Conservation (phyloP, 2,113 vertebrate genomes). For the Megalops atlanticus region DNA sequence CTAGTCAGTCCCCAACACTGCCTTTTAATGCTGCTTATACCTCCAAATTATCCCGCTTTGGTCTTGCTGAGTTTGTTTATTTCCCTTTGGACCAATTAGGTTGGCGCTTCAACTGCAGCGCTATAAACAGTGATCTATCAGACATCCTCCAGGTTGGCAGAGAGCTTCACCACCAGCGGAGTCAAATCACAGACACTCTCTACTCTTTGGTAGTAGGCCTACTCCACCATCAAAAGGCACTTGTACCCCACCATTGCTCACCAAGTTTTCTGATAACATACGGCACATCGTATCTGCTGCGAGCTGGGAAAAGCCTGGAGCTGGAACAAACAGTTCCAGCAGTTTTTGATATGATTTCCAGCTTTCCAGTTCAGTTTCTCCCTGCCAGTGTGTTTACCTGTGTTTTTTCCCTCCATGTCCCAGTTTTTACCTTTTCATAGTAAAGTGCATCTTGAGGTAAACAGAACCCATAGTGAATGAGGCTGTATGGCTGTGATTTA, state of each 20-base stretch:
- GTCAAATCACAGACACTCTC: neutral
- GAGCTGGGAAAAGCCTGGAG: neutral
- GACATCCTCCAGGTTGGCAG: neutral
- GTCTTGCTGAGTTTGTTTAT: slow-evolving; percentile 23
- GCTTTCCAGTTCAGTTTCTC: too few species aligned
- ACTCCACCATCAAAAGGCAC: too few species aligned
- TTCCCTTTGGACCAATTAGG: slow-evolving; percentile 19
- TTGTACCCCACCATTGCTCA: too few species aligned
- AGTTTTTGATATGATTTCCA: too few species aligned
- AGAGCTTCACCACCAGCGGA: neutral
- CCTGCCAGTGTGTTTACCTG: too few species aligned
- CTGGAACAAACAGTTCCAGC: neutral
- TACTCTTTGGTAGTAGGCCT: neutral
- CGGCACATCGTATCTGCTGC: too few species aligned
- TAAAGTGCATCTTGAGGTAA: too few species aligned
- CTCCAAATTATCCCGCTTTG: neutral
- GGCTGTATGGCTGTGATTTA: too few species aligned
- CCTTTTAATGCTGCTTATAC: neutral
- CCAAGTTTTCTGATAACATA: neutral
- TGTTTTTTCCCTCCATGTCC: too few species aligned
- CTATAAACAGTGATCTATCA: slow-evolving; percentile 18
- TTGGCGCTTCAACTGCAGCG: neutral
- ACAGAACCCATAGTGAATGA: too few species aligned
- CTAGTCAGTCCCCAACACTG: neutral
- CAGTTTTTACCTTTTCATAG: too few species aligned